Conservation (phyloP, 2,888 invertebrate species). For the Nomada flava region DNA sequence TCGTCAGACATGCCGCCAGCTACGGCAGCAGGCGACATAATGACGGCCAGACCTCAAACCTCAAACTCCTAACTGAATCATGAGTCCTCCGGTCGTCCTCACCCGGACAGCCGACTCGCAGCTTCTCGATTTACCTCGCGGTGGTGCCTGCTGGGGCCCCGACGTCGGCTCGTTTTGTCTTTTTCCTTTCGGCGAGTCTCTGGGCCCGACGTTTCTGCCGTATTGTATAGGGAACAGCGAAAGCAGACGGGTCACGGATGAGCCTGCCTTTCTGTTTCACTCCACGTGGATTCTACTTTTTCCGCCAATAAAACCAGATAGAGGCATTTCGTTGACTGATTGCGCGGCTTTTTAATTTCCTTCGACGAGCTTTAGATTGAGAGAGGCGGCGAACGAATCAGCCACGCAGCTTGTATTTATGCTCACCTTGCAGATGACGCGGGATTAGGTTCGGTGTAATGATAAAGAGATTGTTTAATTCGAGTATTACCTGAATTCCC, state of each 20-base stretch:
- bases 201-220: constrained; percentile 60
- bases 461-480: constrained; percentile 8
- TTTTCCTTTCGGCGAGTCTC: constrained; percentile 60
- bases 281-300: constrained; percentile 30
- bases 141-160: constrained; percentile 58
- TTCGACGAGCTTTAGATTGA: constrained; percentile 19
- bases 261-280: not conserved
- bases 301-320: constrained; percentile 27
- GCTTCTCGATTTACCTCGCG: constrained; percentile 72
- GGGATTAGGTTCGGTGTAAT: not conserved
- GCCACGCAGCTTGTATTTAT: constrained; percentile 1
- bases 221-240: constrained; percentile 67
- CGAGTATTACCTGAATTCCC: not conserved
- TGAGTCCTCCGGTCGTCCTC: constrained; percentile 70
- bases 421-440: constrained; percentile 8
- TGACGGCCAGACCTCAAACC: constrained; percentile 81
- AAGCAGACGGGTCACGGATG: constrained; percentile 30
- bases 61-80: constrained; percentile 81
- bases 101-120: constrained; percentile 64
- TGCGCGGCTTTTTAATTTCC: constrained; percentile 35
- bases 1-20: constrained; percentile 69
- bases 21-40: constrained; percentile 79
- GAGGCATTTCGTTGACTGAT: constrained; percentile 36
- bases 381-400: not conserved
- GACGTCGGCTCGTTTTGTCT: constrained; percentile 50